Percentiles rank a stretch among this genome's conserved stretches.
phyloP scores from a whole-genome alignment of 2,113 vertebrate species.

The Carlito syrichta region DNA sequence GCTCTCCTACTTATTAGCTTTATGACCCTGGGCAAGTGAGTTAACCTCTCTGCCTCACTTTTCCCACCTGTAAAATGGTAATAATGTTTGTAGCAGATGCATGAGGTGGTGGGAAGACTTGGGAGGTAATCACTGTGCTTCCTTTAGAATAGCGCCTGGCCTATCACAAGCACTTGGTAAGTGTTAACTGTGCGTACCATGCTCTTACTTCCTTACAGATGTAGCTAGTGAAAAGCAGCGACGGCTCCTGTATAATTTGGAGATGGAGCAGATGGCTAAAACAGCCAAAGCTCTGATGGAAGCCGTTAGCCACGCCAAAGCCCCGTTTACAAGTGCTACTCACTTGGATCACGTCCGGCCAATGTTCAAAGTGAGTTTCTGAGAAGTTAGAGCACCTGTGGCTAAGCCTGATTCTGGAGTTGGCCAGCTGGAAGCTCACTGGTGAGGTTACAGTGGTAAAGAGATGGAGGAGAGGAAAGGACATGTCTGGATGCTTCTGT shows the following conservation, averaged over 20 bases:
- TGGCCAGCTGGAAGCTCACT: background rate
- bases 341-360: slow-evolving; percentile 97
- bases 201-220: slow-evolving; percentile 75
- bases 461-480: background rate
- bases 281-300: slow-evolving; percentile 99
- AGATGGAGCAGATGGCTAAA: slow-evolving; percentile 99
- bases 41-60: background rate
- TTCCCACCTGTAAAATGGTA: background rate
- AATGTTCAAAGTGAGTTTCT: slow-evolving; percentile 94
- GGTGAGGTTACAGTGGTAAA: background rate
- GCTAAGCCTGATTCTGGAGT: background rate
- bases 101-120: background rate
- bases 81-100: background rate
- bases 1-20: background rate
- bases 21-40: background rate
- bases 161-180: background rate
- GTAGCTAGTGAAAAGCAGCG: slow-evolving; percentile 96
- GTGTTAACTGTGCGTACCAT: background rate
- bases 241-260: slow-evolving; percentile 94
- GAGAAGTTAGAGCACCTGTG: background rate
- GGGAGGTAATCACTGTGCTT: background rate
- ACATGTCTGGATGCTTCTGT: background rate
- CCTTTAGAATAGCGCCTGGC: background rate
- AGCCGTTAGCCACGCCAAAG: slow-evolving; percentile 96
- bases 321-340: slow-evolving; percentile 96